Base-by-base conservation (phyloP, 2,888 invertebrate genomes). In the Neocrepidodera transversa region DNA sequence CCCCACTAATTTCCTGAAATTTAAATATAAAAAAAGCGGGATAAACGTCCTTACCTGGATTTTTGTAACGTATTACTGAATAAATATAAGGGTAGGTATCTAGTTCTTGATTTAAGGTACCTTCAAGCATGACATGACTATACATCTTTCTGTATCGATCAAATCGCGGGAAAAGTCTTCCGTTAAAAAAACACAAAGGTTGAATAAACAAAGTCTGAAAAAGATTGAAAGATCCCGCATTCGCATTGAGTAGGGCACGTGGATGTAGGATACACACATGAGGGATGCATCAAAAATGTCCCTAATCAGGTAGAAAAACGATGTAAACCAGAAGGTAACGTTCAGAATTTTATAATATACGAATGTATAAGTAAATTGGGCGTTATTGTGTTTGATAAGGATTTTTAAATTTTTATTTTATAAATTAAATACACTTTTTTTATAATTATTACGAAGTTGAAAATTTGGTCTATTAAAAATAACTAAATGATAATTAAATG, bases 181-280 rank as follows among this genome's bases (percentile, higher is more conserved):
- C 73, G 73, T 73, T 74, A 71, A 72, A 74, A 71, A 74, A 45
- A 71, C 66, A 62, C 66, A 67, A 70, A 63, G 65, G 66, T 61
- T 64, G 68, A 66, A 69, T 65, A 71, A 71, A 71, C 68, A 68
- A 66, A 69, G 68, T 65, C 67, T 67, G 67, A 53, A 68, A 63
- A 63, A 68, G 70, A 72, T 68, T 70, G 72, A 71, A 72, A 71
- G 75, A 74, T 74, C 76, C 76, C 77, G 72, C 71, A 75, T 73
- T 72, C 36, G 14, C n/a, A 14, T 26, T 74, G 76, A 77, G 75
- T 75, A 71, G 68, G 76, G 78, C 78, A 78, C 78, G 78, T 78
- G 78, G 77, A 74, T 73, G 64, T 58, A 61, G 60, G 65, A 68
- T 60, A 66, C 59, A 57, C 62, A 59, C 48, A 56, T 54, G 61